These are phyloP conservation scores for Chiloscyllium punctatum DNA, from an alignment of 2,797 vertebrate genomes.

Conservation along the genomic window DNA sequence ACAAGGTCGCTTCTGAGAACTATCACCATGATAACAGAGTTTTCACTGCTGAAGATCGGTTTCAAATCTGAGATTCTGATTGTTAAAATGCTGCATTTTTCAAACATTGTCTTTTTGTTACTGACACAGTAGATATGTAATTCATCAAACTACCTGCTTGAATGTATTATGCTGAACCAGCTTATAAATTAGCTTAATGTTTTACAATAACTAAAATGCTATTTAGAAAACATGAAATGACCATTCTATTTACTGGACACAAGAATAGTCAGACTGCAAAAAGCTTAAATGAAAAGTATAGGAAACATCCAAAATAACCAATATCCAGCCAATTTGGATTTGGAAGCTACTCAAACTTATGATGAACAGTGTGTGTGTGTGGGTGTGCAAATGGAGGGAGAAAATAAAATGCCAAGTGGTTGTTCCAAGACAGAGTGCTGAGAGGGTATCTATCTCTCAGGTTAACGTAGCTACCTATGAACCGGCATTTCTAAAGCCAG, in stretches of 20 bases:
- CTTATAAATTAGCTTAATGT: neutral
- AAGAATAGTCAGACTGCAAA: neutral
- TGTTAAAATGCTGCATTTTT: neutral
- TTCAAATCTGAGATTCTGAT: neutral
- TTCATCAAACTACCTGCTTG: neutral
- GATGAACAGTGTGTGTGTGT: neutral
- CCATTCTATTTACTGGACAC: neutral
- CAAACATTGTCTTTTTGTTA: neutral
- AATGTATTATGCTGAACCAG: neutral
- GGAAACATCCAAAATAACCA: neutral
- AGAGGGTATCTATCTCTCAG: neutral
- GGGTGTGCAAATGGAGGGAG: neutral
- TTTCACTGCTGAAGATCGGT: neutral
- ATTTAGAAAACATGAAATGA: neutral
- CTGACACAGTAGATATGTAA: neutral
- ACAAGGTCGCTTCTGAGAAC: no score
- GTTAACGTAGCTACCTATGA: neutral
- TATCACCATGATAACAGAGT: no score
- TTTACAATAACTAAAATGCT: neutral
- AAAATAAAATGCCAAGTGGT: constrained; percentile 5
- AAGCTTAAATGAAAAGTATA: neutral
- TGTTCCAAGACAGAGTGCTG: neutral
- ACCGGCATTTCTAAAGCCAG: neutral
- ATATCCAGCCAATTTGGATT: constrained; percentile 5
- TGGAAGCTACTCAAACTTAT: neutral